Evolutionary conservation across 2,113 vertebrate genomes (phyloP).

Genomic region (Scolopax mira): DNA sequence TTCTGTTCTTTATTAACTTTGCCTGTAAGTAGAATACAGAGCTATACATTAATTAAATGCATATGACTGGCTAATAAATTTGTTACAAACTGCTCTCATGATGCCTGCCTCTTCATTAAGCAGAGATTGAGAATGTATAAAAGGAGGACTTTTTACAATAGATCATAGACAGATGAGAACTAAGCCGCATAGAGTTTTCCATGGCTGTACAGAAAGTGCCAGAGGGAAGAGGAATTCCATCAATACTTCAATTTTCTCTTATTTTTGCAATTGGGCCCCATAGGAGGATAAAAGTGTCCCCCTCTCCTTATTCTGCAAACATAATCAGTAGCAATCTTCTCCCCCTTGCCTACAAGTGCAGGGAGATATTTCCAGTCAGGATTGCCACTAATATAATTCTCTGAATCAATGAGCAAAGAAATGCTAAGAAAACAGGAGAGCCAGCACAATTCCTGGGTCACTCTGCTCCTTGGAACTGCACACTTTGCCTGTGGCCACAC

Average conservation of each 20-base stretch:
- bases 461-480: neutral
- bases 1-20: slow-evolving; percentile 47
- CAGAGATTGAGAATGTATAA: neutral
- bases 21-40: slow-evolving; percentile 33
- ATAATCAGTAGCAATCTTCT: neutral
- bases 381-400: neutral
- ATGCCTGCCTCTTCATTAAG: slow-evolving; percentile 8
- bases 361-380: neutral
- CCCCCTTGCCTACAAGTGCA: neutral
- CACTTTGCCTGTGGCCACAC: accelerated
- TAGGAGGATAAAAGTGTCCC: neutral
- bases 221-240: neutral
- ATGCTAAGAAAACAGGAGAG: neutral
- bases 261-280: neutral
- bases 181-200: neutral
- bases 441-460: neutral
- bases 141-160: neutral
- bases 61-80: slow-evolving; percentile 51
- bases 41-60: slow-evolving; percentile 58
- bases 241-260: neutral
- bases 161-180: neutral
- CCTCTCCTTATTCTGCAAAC: neutral
- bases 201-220: neutral
- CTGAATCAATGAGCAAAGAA: neutral
- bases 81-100: neutral